Evolutionary conservation across 2,113 vertebrate species (phyloP).

Genomic region (Callipepla californica): DNA sequence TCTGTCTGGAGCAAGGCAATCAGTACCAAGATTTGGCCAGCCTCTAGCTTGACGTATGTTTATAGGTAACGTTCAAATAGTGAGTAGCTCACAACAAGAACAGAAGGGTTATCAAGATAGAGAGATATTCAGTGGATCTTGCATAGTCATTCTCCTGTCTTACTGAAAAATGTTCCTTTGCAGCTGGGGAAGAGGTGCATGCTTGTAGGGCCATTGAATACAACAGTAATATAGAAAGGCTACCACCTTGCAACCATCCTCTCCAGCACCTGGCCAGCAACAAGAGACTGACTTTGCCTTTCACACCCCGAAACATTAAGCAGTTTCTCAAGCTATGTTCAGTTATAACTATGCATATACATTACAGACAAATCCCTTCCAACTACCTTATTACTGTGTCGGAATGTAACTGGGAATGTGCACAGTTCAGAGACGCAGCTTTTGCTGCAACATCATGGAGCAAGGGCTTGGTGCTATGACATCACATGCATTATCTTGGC

Average conservation of each 20-base stretch:
- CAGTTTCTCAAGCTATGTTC: neutral
- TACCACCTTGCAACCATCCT: neutral
- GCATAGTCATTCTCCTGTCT: rapidly evolving
- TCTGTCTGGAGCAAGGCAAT: neutral
- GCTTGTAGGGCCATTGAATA: neutral
- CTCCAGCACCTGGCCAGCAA: neutral
- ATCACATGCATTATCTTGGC: slow-evolving; percentile 6
- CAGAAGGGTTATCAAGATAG: neutral
- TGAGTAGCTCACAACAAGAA: neutral
- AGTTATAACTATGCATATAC: neutral
- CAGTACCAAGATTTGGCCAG: neutral
- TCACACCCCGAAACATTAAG: neutral
- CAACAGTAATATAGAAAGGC: neutral
- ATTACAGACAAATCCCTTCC: neutral
- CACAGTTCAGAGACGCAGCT: neutral
- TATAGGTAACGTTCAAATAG: neutral
- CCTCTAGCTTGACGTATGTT: rapidly evolving
- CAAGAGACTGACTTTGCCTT: neutral
- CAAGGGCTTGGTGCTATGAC: neutral
- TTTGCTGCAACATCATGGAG: neutral
- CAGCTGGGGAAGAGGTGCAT: neutral
- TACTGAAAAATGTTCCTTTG: neutral
- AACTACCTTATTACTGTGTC: neutral
- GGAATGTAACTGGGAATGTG: neutral
- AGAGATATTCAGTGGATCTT: neutral